Evolutionary conservation across 2,797 vertebrate genomes (phyloP).

Genomic region (Cossypha polioptera): DNA sequence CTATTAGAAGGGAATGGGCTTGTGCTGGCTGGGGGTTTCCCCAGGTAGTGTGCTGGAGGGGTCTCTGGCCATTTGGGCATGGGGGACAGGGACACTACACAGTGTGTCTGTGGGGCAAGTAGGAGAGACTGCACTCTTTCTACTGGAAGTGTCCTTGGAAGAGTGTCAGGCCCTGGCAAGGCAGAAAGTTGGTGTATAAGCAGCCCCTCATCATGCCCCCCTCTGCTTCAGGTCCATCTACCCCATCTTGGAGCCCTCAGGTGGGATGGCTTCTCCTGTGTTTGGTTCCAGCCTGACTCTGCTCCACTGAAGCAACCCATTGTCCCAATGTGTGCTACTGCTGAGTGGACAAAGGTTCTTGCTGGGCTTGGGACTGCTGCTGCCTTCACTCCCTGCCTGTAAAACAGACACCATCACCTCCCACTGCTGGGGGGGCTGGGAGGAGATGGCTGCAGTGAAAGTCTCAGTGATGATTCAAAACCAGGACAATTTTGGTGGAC

Average conservation of each 20-base stretch:
- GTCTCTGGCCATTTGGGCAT: background rate
- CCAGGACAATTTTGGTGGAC: background rate
- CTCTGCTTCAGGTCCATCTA: background rate
- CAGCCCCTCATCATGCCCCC: background rate
- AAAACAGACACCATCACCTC: background rate
- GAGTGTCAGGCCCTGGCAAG: fast-evolving
- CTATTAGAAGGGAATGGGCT: background rate
- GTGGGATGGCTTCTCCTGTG: fast-evolving
- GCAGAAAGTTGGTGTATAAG: background rate
- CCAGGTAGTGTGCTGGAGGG: background rate
- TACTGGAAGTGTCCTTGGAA: background rate
- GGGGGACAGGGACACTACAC: background rate
- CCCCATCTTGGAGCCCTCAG: fast-evolving
- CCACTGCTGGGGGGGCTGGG: background rate
- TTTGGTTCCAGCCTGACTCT: background rate
- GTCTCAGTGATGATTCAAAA: fast-evolving
- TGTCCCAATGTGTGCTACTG: fast-evolving
- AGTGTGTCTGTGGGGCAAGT: fast-evolving
- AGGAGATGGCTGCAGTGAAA: background rate
- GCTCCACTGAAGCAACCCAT: background rate
- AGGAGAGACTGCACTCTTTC: background rate
- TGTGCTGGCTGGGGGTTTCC: background rate
- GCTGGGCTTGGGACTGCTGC: fast-evolving
- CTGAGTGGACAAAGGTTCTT: fast-evolving
- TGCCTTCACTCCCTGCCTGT: background rate